Evolutionary conservation across 53 echinoderm and acorn worm species (phyloP).

Genomic region (Mesocentrotus franciscanus): DNA sequence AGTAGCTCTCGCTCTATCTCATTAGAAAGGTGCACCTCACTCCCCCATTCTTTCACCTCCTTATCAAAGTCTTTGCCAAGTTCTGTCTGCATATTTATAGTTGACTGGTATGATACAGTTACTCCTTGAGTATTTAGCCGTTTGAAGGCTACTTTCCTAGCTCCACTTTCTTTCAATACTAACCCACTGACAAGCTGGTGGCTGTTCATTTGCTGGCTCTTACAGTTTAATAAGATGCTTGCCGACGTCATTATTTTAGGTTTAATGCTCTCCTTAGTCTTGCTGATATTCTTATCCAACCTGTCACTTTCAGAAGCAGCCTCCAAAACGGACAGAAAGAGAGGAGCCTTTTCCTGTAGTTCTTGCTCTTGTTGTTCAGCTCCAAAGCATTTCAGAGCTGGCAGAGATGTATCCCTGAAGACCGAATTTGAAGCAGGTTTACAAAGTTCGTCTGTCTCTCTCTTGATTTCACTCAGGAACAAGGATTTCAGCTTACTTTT

Average conservation of each 20-base stretch:
- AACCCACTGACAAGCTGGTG: conserved; percentile 64
- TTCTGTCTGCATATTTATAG: conserved; percentile 54
- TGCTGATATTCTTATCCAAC: neutral
- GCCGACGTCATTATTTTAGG: conserved; percentile 58
- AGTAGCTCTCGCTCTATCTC: neutral
- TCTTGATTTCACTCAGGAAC: neutral
- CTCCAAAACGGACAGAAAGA: neutral
- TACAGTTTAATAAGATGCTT: conserved; percentile 58
- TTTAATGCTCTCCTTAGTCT: conserved; percentile 14
- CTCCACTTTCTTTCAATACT: conserved; percentile 15
- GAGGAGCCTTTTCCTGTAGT: neutral
- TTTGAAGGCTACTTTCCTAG: conserved; percentile 25
- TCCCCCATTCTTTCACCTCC: conserved; percentile 71
- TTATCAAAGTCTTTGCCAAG: conserved; percentile 58
- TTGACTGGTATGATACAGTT: conserved; percentile 26
- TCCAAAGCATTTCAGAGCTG: neutral
- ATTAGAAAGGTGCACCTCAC: neutral
- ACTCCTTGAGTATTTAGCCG: conserved; percentile 33
- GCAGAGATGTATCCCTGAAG: neutral
- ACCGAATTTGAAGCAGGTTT: neutral
- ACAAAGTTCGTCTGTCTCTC: neutral
- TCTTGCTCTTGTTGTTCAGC: neutral
- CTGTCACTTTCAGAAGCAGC: neutral
- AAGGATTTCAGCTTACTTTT: neutral
- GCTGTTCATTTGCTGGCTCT: conserved; percentile 57